Conservation (phyloP, 1,140 invertebrate species). For the Chlorops oryzae region DNA sequence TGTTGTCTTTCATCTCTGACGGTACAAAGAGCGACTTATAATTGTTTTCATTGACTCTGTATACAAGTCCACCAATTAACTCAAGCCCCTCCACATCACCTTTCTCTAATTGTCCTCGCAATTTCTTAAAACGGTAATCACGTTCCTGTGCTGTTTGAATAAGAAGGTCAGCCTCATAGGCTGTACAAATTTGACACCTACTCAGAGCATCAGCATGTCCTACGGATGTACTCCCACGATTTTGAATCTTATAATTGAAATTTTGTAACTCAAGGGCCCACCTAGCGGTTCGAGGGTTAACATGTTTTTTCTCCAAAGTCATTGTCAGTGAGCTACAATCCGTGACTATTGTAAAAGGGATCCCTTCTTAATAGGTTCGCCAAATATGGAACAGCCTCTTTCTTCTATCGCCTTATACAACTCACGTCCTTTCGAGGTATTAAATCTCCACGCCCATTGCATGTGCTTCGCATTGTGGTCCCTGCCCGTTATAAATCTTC, state of each 20-base stretch:
- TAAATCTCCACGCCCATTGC: no score
- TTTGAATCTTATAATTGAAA: slow-evolving; percentile 23
- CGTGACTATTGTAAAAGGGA: background rate
- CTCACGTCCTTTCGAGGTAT: no score
- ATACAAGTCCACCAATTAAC: background rate
- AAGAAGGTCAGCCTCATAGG: background rate
- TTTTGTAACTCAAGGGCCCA: slow-evolving; percentile 32
- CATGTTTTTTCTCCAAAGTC: background rate
- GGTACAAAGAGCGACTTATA: no score
- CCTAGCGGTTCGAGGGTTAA: slow-evolving; percentile 17
- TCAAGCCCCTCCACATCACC: background rate
- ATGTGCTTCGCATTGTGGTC: no score
- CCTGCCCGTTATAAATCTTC: no score
- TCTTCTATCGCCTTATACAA: no score
- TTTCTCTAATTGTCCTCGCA: background rate
- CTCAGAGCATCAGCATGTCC: slow-evolving; percentile 30
- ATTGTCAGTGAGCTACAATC: background rate
- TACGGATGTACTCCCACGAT: slow-evolving; percentile 17
- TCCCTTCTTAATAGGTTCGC: no score
- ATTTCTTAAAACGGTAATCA: background rate
- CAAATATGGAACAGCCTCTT: no score
- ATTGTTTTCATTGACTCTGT: no score
- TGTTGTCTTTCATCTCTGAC: no score
- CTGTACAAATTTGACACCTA: background rate
- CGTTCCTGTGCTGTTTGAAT: background rate